Evolutionary conservation across 2,797 vertebrate species (phyloP).

Genomic region (Coendou prehensilis): DNA sequence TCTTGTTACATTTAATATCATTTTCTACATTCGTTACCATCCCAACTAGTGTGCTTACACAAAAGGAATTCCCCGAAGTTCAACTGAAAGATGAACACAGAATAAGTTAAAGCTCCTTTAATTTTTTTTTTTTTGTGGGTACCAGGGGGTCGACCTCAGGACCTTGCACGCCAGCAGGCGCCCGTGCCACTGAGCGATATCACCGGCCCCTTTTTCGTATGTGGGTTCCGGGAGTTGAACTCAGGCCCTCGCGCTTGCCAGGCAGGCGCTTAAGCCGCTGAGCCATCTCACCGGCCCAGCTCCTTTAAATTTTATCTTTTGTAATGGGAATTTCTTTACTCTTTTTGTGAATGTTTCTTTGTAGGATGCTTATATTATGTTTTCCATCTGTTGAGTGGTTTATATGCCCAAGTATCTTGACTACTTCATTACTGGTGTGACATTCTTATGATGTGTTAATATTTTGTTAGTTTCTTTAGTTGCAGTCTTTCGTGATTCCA

Average conservation of each 20-base stretch:
- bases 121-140: neutral
- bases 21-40: neutral
- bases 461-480: neutral
- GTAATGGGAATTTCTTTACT: neutral
- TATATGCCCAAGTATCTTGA: neutral
- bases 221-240: too few relatives aligned
- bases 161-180: too few relatives aligned
- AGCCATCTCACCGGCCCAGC: too few relatives aligned
- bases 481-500: neutral
- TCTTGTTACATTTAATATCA: neutral
- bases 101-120: neutral
- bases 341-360: neutral
- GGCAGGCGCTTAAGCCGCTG: too few relatives aligned
- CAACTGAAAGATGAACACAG: neutral
- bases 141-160: too few relatives aligned
- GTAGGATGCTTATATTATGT: neutral
- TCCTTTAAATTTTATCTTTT: neutral
- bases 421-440: neutral
- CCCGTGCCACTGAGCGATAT: too few relatives aligned
- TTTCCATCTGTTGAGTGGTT: neutral
- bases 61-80: neutral
- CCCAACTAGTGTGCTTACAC: neutral
- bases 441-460: neutral
- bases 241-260: too few relatives aligned
- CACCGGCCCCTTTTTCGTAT: too few relatives aligned